phyloP scores from a whole-genome alignment of 2,797 vertebrate species.

The Cetoscarus ocellatus region DNA sequence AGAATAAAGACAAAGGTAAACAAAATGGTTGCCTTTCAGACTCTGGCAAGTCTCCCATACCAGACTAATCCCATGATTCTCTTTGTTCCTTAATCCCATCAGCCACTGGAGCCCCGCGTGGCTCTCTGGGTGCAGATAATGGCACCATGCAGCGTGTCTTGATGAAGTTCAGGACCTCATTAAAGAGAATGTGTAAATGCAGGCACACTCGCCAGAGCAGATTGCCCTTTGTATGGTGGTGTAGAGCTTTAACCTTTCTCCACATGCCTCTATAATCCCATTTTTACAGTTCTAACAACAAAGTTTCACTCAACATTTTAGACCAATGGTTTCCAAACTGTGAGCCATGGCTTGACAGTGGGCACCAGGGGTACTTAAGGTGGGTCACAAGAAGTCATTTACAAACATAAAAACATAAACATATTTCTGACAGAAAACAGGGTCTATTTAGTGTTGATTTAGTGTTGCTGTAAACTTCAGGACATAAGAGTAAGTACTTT shows the following conservation, averaged over 20 bases:
- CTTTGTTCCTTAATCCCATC: constrained; percentile 78
- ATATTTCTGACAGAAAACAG: too few species aligned
- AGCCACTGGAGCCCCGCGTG: constrained; percentile 61
- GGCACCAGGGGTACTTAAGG: too few species aligned
- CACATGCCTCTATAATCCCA: constrained; percentile 27
- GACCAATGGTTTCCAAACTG: too few species aligned
- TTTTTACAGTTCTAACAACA: background rate
- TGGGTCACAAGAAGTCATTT: too few species aligned
- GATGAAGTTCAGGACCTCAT: constrained; percentile 76
- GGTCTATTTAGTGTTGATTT: too few species aligned
- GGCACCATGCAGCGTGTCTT: constrained; percentile 61
- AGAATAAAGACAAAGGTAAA: constrained; percentile 76
- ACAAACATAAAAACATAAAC: too few species aligned
- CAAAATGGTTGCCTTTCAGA: constrained; percentile 75
- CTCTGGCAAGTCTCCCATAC: constrained; percentile 41
- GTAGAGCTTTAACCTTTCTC: constrained; percentile 32
- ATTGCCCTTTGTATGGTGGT: constrained; percentile 5
- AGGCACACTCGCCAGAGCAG: constrained; percentile 5
- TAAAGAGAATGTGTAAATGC: constrained; percentile 56
- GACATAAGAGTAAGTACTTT: too few species aligned
- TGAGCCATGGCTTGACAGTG: too few species aligned
- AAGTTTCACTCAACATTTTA: too few species aligned
- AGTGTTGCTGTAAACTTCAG: too few species aligned
- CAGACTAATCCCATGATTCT: constrained; percentile 72
- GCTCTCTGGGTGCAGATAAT: constrained; percentile 73